These are phyloP conservation scores for Rhyacophila brunnea DNA, from an alignment of 1,140 invertebrate genomes.

Conservation along the genomic window DNA sequence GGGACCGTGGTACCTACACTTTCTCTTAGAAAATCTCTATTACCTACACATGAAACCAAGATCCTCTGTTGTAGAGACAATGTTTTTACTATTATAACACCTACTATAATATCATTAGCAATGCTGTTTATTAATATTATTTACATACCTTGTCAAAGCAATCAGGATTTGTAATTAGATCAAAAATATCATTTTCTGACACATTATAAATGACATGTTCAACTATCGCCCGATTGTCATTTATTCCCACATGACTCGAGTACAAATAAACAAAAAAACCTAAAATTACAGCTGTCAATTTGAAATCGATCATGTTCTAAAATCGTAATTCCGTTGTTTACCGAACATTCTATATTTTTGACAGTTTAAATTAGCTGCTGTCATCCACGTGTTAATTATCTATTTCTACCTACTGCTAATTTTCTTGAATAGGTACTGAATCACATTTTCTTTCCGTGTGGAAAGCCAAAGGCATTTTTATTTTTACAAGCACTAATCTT, in stretches of 20 bases:
- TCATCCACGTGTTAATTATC: too few relatives aligned
- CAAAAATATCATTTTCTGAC: conserved; percentile 5
- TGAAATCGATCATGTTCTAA: conserved; percentile 13
- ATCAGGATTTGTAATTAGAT: conserved; percentile 13
- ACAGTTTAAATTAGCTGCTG: too few relatives aligned
- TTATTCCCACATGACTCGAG: conserved; percentile 1
- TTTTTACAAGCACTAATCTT: background rate
- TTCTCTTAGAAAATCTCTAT: too few relatives aligned
- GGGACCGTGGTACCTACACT: too few relatives aligned
- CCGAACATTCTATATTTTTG: background rate
- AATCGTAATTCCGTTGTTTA: background rate
- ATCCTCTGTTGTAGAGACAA: too few relatives aligned
- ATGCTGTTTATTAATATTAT: too few relatives aligned
- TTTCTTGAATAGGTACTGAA: background rate
- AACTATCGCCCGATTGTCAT: conserved; percentile 1
- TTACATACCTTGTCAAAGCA: conserved; percentile 11
- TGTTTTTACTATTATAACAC: too few relatives aligned
- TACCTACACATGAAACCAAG: too few relatives aligned
- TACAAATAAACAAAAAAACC: conserved; percentile 6
- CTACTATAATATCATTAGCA: too few relatives aligned
- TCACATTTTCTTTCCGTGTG: background rate
- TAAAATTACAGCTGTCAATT: conserved; percentile 5
- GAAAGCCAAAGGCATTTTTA: background rate
- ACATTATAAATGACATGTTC: conserved; percentile 12
- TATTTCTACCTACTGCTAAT: background rate